A percentile compares a stretch with the other conserved stretches of the same genome.
Conservation (phyloP, 1,140 invertebrate species). For the Calycopis cecrops region DNA sequence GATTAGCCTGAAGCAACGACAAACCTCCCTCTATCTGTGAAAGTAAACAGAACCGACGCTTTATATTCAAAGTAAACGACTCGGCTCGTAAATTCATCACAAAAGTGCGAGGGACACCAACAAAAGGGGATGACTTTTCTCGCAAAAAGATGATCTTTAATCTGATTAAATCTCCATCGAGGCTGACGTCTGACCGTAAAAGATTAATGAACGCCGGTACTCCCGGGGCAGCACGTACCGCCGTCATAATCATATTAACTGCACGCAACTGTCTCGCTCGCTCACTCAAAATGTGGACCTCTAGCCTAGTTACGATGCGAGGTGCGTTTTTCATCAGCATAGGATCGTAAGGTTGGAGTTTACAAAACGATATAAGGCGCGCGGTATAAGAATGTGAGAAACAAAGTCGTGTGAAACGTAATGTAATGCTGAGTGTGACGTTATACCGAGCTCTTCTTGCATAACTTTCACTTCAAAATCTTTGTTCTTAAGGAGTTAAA, state of each 20-base stretch:
- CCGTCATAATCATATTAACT: constrained; percentile 73
- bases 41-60: constrained; percentile 20
- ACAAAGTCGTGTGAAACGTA: too few species aligned
- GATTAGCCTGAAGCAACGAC: too few species aligned
- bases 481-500: too few species aligned
- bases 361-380: too few species aligned
- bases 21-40: too few species aligned
- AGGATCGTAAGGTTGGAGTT: too few species aligned
- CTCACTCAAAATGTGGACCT: neutral
- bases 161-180: constrained; percentile 75
- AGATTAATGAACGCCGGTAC: constrained; percentile 74
- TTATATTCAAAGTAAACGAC: constrained; percentile 65
- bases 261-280: constrained; percentile 29
- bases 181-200: constrained; percentile 71
- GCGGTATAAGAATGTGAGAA: too few species aligned
- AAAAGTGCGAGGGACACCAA: constrained; percentile 66
- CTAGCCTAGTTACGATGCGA: too few species aligned
- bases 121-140: constrained; percentile 70
- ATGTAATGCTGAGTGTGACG: too few species aligned
- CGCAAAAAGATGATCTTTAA: constrained; percentile 74
- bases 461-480: too few species aligned
- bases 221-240: constrained; percentile 65
- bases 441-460: too few species aligned
- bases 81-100: constrained; percentile 64
- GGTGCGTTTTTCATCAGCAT: too few species aligned